Percentiles rank a stretch among this genome's conserved stretches.
phyloP scores from a whole-genome alignment of 1,140 invertebrate genomes.

The Polypedilum vanderplanki region DNA sequence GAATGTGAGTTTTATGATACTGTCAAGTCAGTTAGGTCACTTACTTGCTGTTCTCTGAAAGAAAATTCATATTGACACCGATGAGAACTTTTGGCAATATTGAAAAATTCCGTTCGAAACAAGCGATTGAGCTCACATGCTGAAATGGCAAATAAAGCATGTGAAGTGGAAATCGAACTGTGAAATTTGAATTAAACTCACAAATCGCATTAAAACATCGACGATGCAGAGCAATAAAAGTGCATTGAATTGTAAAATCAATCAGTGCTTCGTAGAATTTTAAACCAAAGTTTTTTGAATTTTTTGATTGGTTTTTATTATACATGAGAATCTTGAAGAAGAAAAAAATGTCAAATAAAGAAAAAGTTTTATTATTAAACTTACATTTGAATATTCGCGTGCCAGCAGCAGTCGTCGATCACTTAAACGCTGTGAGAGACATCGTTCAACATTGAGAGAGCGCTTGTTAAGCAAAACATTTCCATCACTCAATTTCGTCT shows the following conservation, averaged over 20 bases:
- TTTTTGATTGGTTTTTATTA: neutral
- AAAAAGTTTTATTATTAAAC: neutral
- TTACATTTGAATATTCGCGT: neutral
- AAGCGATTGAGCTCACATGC: neutral
- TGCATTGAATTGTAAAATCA: slow-evolving; percentile 26
- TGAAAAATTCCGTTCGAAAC: neutral
- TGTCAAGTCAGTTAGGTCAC: neutral
- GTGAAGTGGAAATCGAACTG: neutral
- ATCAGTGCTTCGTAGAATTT: neutral
- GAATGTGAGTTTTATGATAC: neutral
- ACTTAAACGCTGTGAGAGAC: neutral
- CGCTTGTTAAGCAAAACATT: neutral
- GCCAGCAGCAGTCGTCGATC: neutral
- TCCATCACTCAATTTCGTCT: neutral
- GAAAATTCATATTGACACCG: neutral
- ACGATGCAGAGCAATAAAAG: neutral
- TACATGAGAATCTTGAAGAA: neutral
- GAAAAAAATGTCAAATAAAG: neutral
- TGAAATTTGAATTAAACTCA: neutral
- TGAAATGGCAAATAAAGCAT: neutral
- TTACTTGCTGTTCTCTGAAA: neutral
- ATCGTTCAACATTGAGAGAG: neutral
- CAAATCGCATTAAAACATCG: slow-evolving; percentile 20
- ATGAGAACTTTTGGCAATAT: neutral
- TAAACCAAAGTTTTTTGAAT: no score